Evolutionary conservation across 2,888 invertebrate species (phyloP), one percentile per base, ranked within the genome.

Genomic region (Heterodera filipjevi): DNA sequence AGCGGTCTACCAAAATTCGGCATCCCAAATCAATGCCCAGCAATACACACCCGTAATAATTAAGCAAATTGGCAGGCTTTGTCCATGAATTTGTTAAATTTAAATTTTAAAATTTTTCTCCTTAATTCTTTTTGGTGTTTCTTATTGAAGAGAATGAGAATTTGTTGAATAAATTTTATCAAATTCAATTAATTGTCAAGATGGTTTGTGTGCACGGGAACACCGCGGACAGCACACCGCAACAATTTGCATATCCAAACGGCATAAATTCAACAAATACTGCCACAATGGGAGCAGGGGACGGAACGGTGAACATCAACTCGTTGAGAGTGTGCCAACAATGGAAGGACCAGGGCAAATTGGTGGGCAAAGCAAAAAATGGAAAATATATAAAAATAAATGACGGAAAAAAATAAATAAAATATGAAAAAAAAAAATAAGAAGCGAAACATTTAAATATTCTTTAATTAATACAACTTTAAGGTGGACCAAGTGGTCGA

Each of bases 231-330:
- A 68, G 22, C 68, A 68, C 68, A 22, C 27, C 32, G 19, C 68
- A 32, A 6, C 68, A 68, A 16, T 68, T 22, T 19, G 22, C 22
- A 14, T 68, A 68, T 27, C 33, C 68, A 19, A 68, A 68, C 68
- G 35, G 35, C 33, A 68, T 35, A 5, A 22, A 68, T 35, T 68
- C 68, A 1, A 10, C 68, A 2, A 19, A 95, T 0, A 90, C 91
- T 32, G 91, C 94, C 1, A 81, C 92, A 16, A 90, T 91, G 84
- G 98, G 96, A 5, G 93, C 95, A 89, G 99, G 98, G 1, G 99
- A 99, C 91, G 98, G 98, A 22, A 98, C 97, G 0, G 97, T 98
- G 0, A 98, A 98, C 91, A 88, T 92, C 80, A 92, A 95, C 81
- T 96, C 96, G 79, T 92, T 97, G n/a, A 91, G 92, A 85, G 95